Percentiles rank a stretch among this genome's conserved stretches.
Conservation (phyloP, 2,113 vertebrate species). For the Zapornia atra region DNA sequence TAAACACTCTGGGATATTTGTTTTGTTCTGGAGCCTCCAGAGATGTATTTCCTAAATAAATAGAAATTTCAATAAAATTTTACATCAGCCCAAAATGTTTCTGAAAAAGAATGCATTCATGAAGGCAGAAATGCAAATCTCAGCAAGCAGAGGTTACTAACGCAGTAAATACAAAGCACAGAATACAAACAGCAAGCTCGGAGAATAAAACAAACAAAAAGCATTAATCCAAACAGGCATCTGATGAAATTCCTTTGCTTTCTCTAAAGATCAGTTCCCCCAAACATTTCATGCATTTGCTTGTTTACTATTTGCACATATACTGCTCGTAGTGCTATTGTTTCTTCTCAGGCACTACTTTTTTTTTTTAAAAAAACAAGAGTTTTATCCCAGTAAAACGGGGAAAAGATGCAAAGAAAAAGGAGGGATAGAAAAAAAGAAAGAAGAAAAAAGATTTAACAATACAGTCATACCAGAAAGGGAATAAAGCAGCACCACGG, state of each 20-base stretch:
- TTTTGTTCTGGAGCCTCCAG: not conserved
- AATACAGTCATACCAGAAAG: not conserved
- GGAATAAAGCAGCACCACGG: not conserved
- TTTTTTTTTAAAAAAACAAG: not conserved
- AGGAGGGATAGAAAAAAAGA: not conserved
- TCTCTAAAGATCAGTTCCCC: not conserved
- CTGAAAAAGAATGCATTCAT: not conserved
- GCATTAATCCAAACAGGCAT: not conserved
- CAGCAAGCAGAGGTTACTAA: not conserved
- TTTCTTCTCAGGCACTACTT: not conserved
- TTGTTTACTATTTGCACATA: not conserved
- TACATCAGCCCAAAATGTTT: not conserved
- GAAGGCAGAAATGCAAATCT: slow-evolving; percentile 30
- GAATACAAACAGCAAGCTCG: not conserved
- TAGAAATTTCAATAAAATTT: slow-evolving; percentile 6
- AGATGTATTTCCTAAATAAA: not conserved
- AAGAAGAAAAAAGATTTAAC: not conserved
- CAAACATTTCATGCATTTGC: not conserved
- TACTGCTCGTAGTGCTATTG: not conserved
- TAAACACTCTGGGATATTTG: not conserved
- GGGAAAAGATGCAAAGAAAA: not conserved
- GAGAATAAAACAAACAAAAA: not conserved
- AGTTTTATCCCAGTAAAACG: not conserved
- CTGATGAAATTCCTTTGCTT: not conserved
- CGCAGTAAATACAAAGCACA: not conserved